Percentiles rank a stretch among this genome's conserved stretches.
Conservation (phyloP, 2,888 invertebrate species). For the Hydropsyche betteni region DNA sequence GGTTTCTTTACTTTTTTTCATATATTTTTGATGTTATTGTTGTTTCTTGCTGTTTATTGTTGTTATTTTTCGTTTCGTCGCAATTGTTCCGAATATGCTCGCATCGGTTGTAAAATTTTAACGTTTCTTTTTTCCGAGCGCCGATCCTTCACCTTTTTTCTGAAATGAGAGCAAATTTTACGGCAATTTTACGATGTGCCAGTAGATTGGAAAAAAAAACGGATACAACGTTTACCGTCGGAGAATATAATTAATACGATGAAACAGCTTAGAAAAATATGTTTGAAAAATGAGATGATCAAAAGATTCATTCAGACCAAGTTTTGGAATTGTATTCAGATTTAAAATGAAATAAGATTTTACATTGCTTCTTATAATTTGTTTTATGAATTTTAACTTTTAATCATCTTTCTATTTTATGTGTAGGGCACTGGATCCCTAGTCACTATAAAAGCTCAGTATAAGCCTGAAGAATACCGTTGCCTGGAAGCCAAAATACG, state of each 20-base stretch:
- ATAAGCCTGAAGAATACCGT: slow-evolving; percentile 65
- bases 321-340: too few relatives aligned
- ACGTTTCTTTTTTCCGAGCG: not conserved
- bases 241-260: not conserved
- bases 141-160: not conserved
- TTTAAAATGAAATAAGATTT: too few relatives aligned
- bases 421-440: slow-evolving; percentile 62
- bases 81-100: not conserved
- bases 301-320: too few relatives aligned
- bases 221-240: not conserved
- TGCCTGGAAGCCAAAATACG: slow-evolving; percentile 64
- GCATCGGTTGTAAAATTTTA: slow-evolving; percentile 21
- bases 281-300: too few relatives aligned
- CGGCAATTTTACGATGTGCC: slow-evolving; percentile 11
- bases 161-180: slow-evolving; percentile 9
- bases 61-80: slow-evolving; percentile 30
- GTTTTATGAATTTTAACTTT: not conserved
- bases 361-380: too few relatives aligned
- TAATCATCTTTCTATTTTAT: not conserved
- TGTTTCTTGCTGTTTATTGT: slow-evolving; percentile 8
- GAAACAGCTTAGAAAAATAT: not conserved
- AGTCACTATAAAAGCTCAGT: slow-evolving; percentile 65
- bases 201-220: slow-evolving; percentile 9
- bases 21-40: not conserved
- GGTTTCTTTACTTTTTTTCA: slow-evolving; percentile 10